Conservation (phyloP, 2,888 invertebrate genomes). For the Caenorhabditis wallacei region DNA sequence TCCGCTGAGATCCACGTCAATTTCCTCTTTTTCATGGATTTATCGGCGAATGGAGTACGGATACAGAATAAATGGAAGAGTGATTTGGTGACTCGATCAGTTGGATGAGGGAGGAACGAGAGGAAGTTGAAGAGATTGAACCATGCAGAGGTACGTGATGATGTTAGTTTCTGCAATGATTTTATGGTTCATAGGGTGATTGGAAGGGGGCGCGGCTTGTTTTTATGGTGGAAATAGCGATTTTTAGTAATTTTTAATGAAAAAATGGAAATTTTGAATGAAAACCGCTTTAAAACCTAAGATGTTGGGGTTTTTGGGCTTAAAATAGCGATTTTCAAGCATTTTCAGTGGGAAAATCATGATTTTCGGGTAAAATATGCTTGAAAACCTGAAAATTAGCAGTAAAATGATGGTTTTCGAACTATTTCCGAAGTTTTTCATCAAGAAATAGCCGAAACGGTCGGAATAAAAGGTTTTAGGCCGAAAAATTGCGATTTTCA, state of each 20-base stretch:
- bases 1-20: slow-evolving; percentile 40
- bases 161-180: slow-evolving; percentile 47
- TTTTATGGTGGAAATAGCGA: too few species aligned
- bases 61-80: slow-evolving; percentile 55
- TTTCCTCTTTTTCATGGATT: slow-evolving; percentile 44
- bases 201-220: too few species aligned
- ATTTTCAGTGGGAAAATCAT: too few species aligned
- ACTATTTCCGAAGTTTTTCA: too few species aligned
- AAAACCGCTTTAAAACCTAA: background rate
- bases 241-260: too few species aligned
- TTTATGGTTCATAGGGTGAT: background rate
- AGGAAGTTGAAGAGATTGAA: slow-evolving; percentile 66
- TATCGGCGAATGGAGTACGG: slow-evolving; percentile 40
- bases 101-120: slow-evolving; percentile 60
- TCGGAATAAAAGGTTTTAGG: too few species aligned
- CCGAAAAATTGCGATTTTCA: too few species aligned
- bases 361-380: slow-evolving; percentile 2
- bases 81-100: slow-evolving; percentile 47
- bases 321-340: background rate
- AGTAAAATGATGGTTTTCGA: too few species aligned
- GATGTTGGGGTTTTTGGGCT: background rate
- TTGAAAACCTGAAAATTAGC: too few species aligned
- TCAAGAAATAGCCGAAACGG: too few species aligned
- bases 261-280: background rate
- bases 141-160: slow-evolving; percentile 44